Evolutionary conservation across 2,888 invertebrate genomes (phyloP), one percentile per base, ranked within the genome.

Genomic region (Agrochola lota): DNA sequence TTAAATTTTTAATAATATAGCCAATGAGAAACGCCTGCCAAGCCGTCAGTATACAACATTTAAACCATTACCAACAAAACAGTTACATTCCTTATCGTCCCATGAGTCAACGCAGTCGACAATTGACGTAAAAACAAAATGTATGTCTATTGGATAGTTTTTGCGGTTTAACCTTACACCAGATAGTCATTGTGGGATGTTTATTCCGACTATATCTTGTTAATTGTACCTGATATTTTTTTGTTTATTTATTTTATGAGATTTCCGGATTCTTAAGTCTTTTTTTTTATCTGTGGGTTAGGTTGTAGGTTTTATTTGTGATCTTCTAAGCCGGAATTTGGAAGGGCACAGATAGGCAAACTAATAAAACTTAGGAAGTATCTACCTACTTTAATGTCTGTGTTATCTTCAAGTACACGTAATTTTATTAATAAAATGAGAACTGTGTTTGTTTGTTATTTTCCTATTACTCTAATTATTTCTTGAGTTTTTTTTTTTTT

Each of bases 91-190:
- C 17, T 55, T 63, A 63, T 63, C 20, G 63, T 35, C 63, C 49
- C 15, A 26, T 30, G n/a, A 80, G 43, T 77, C 69, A 70, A 55
- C 15, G 30, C 40, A n/a, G 12, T 68, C 12, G 52, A 59, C 55
- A 26, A 60, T 67, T 73, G 55, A 60, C 12, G n/a, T 55, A 70
- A 83, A 72, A 77, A 71, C 66, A 52, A 72, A 68, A 80, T 71
- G 57, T 55, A 71, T 71, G 62, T 71, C 62, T 74, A 75, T 35
- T 23, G 55, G 46, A 74, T 62, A 52, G 43, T 63, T 72, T 80
- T 85, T 83, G 78, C 67, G 46, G 23, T 20, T 49, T 30, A 40
- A 52, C 85, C 80, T 83, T 66, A 74, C 68, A 46, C 80, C 59
- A 57, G 60, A 73, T 80, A 55, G n/a, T 49, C 52, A 73, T 23